phyloP scores from a whole-genome alignment of 2,797 vertebrate genomes.

The Carcharodon carcharias region DNA sequence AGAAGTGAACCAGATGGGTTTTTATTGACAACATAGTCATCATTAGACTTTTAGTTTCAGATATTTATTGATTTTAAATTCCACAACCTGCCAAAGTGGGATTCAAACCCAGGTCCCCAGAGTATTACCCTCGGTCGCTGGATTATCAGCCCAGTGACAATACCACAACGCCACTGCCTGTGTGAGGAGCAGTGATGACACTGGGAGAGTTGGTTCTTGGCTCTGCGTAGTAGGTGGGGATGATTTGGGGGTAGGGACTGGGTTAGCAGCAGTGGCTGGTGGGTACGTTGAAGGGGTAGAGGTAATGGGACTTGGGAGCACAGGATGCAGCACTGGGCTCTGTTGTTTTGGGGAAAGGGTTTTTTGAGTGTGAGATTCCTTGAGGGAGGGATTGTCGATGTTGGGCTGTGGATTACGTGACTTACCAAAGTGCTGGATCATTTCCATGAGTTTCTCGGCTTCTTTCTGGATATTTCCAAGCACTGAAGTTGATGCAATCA shows the following conservation, averaged over 20 bases:
- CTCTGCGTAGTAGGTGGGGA: neutral
- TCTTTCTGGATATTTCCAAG: conserved; percentile 52
- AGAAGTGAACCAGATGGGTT: too few species aligned
- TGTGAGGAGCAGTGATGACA: too few species aligned
- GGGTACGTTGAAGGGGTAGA: neutral
- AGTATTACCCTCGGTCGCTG: too few species aligned
- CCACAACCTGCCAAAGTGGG: too few species aligned
- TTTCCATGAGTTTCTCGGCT: conserved; percentile 58
- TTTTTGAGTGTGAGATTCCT: neutral
- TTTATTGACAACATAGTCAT: too few species aligned
- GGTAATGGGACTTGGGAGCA: too few species aligned
- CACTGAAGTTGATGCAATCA: conserved; percentile 57
- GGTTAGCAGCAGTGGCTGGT: neutral
- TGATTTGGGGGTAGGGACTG: neutral
- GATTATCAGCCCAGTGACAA: too few species aligned
- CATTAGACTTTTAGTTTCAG: too few species aligned
- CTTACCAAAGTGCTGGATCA: conserved; percentile 63
- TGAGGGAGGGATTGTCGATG: neutral
- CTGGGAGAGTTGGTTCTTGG: neutral
- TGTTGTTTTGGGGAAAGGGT: neutral
- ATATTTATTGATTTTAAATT: too few species aligned
- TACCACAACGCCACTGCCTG: too few species aligned
- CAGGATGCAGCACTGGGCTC: neutral
- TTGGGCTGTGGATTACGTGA: neutral
- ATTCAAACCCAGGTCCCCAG: too few species aligned